Percentiles rank a stretch among this genome's conserved stretches.
Evolutionary conservation across 2,888 invertebrate species (phyloP).

Genomic region (Pachycephus smyrnensis): DNA sequence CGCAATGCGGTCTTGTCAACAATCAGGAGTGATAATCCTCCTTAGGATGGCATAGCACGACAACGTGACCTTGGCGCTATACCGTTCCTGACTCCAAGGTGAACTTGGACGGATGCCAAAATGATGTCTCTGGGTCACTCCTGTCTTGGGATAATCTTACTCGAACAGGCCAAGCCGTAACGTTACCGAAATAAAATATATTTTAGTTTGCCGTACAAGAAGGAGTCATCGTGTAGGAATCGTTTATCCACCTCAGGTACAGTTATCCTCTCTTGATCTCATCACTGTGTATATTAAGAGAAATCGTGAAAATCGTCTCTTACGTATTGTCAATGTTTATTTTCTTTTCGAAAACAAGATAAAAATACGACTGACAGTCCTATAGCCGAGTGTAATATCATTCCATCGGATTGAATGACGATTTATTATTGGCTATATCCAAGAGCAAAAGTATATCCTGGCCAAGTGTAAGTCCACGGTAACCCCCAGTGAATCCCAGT

Average conservation of each 20-base stretch:
- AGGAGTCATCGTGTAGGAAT: neutral
- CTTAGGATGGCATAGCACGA: slow-evolving; percentile 33
- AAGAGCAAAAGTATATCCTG: neutral
- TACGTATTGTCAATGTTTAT: neutral
- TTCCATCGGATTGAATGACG: neutral
- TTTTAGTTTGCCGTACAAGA: neutral
- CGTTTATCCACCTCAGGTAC: neutral
- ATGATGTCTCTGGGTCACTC: slow-evolving; percentile 61
- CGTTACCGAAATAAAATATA: slow-evolving; percentile 17
- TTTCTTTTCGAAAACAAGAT: neutral
- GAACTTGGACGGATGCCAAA: slow-evolving; percentile 60
- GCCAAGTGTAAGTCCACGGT: neutral
- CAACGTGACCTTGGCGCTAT: slow-evolving; percentile 61
- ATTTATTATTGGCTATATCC: neutral
- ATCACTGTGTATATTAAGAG: neutral
- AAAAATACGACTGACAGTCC: neutral
- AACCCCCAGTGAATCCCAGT: neutral
- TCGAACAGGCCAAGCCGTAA: slow-evolving; percentile 19
- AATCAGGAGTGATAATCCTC: slow-evolving; percentile 59
- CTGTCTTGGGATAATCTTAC: slow-evolving; percentile 48
- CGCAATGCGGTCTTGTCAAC: slow-evolving; percentile 61
- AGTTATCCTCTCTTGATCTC: neutral
- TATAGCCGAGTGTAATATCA: neutral
- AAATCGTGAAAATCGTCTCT: neutral
- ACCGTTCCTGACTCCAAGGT: slow-evolving; percentile 60